Evolutionary conservation across 2,113 vertebrate species (phyloP), one percentile per base, ranked within the genome.

Genomic region (Xenopus tropicalis): DNA sequence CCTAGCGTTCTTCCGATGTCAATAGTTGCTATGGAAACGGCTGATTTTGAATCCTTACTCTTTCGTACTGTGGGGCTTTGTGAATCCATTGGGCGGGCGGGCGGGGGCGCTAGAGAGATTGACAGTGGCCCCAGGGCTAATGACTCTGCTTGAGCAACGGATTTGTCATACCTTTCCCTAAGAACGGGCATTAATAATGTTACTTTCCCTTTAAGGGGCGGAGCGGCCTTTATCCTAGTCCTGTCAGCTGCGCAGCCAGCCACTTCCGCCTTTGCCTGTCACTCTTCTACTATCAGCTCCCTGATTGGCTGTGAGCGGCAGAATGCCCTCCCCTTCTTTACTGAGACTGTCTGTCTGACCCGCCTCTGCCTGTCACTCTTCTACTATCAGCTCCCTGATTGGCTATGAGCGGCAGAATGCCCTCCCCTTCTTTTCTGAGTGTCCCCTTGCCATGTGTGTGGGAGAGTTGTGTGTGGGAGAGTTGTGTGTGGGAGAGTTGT

Each of bases 1-100:
- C n/a, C 29, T 21, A 5, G 46, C 61, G n/a, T 42, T 20, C 64
- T 74, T 74, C 72, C 72, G 72, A 54, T 66, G 4, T 17, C 13
- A 14, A 11, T 14, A 5, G 64, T 74, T 58, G 54, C 51, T 19
- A 74, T 67, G 64, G 72, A 61, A 42, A 66, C 42, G 1, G 62
- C 25, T 29, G 3, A 6, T 3, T 29, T 29, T 29, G 6, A 29
- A 29, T 6, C 25, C 25, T 29, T 29, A 3, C 3, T 29, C 25
- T 29, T 6, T 29, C 6, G 25, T 29, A 29, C 25, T 29, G 25
- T 29, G 25, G 25, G 25, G 6, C 25, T 29, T 6, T 29, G 25
- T 3, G 25, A 6, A 29, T 29, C 25, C 25, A 29, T n/a, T n/a
- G n/a, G n/a, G n/a, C n/a, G n/a, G n/a, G n/a, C n/a, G n/a, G n/a